phyloP scores from a whole-genome alignment of 2,113 vertebrate genomes.

The Terrapene triunguis region DNA sequence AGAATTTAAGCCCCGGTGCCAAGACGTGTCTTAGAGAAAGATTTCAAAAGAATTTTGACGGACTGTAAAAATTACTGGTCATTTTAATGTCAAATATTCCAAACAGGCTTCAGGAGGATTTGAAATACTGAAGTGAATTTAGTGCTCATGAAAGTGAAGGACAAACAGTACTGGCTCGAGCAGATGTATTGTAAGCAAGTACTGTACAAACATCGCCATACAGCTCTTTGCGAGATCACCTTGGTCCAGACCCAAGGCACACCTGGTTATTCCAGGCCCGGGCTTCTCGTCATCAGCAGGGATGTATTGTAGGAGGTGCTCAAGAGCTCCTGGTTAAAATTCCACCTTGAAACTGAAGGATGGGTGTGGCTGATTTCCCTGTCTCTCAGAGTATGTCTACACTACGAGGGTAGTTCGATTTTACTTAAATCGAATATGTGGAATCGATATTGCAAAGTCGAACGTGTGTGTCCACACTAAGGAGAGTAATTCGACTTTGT shows the following conservation, averaged over 20 bases:
- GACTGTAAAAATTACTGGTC: not conserved
- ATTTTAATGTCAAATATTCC: constrained; percentile 1
- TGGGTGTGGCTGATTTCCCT: not conserved
- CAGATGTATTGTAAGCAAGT: not conserved
- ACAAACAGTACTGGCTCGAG: not conserved
- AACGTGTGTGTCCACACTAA: no score
- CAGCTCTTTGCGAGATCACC: not conserved
- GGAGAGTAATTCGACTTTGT: no score
- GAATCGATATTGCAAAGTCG: no score
- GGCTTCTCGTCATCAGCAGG: not conserved
- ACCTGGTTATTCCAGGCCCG: not conserved
- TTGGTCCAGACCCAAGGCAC: not conserved
- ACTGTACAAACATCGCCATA: not conserved
- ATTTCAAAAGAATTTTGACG: not conserved
- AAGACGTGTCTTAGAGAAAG: not conserved
- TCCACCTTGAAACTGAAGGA: not conserved
- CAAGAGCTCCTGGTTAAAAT: not conserved
- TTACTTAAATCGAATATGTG: no score
- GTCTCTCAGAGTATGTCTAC: not conserved
- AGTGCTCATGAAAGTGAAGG: constrained; percentile 20
- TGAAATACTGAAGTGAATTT: not conserved
- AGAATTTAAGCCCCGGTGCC: not conserved
- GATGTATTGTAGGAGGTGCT: not conserved
- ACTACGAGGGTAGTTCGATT: no score
- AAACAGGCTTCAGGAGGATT: not conserved